Base-by-base conservation (phyloP, 2,888 invertebrate genomes). In the Bedellia somnulentella region DNA sequence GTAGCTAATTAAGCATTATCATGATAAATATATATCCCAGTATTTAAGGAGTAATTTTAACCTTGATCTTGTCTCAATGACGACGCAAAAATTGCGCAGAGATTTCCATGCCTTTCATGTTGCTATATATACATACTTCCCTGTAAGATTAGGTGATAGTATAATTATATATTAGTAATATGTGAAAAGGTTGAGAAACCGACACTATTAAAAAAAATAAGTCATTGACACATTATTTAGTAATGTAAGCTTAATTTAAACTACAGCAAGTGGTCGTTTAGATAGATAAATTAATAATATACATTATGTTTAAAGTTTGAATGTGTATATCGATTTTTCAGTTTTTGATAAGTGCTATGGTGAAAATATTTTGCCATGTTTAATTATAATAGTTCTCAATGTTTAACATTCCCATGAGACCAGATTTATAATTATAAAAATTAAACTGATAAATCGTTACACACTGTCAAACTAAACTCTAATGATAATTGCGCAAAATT, bases 231-330 rank as follows among this genome's bases (percentile, higher is more conserved):
- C n/a, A n/a, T n/a, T 17, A 24, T 13, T 15, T 30, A 32, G 27
- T 8, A 29, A 29, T 11, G 14, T 31, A 30, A 24, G 31, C 24
- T 28, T 25, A 27, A 36, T 33, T 34, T 34, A 33, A 42, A 13
- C 24, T 25, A 18, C 21, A 29, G 29, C 14, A 39, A 40, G 43
- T 54, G n/a, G n/a, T n/a, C n/a, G n/a, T n/a, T n/a, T 66, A 64
- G 64, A 55, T 66, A 64, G 66, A 58, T 47, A 44, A 58, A 62
- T 62, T 57, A 60, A 52, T 57, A 54, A 63, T 52, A 59, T 57
- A 43, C 52, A 57, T 52, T 51, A 52, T 51, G 18, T 52, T 43
- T 45, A 46, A 52, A 43, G 40, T 43, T 38, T 42, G 45, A 33
- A 32, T 32, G 41, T 36, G 34, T 39, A 36, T 36, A 37, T 37